These are phyloP conservation scores for Timema cristinae DNA, from an alignment of 2,888 invertebrate species.

Conservation along the genomic window DNA sequence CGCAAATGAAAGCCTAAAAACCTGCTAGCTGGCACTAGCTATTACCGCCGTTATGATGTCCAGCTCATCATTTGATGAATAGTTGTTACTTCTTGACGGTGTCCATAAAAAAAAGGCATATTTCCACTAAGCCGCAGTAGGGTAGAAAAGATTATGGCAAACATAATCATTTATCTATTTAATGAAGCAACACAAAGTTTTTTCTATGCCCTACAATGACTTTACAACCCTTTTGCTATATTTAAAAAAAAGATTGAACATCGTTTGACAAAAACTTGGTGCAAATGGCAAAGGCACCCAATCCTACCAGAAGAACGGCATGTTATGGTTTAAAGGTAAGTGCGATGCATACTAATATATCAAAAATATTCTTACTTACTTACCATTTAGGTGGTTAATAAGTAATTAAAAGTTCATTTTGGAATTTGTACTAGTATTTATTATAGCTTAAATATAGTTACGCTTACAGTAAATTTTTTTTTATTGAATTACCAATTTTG, in stretches of 20 bases:
- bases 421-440: too few species aligned
- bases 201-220: neutral
- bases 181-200: neutral
- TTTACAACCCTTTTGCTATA: neutral
- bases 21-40: too few species aligned
- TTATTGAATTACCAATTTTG: too few species aligned
- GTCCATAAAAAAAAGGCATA: neutral
- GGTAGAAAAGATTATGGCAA: neutral
- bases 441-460: too few species aligned
- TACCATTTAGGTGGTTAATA: too few species aligned
- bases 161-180: neutral
- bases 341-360: neutral
- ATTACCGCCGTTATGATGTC: neutral
- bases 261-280: conserved; percentile 9
- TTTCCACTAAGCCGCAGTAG: neutral
- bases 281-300: neutral
- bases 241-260: conserved; percentile 1
- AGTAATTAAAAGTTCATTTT: too few species aligned
- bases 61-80: neutral
- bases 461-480: too few species aligned
- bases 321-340: neutral
- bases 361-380: neutral
- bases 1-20: too few species aligned
- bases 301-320: conserved; percentile 1
- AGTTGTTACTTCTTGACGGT: neutral